Conservation (phyloP, 2,888 invertebrate genomes). For the Drosophila nigricruria region DNA sequence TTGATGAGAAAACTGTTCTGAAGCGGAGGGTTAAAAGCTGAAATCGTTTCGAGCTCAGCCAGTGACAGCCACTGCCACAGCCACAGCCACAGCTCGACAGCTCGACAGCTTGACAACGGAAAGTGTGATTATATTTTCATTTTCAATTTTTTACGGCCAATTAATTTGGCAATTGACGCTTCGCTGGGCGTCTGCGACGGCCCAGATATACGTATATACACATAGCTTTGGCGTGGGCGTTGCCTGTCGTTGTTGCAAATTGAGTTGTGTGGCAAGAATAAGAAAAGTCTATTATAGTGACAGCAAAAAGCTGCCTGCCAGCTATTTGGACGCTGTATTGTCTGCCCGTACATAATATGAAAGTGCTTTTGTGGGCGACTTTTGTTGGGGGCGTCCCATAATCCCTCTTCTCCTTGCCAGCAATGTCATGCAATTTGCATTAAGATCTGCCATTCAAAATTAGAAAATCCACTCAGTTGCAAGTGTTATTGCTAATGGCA, state of each 20-base stretch:
- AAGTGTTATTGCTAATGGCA: neutral
- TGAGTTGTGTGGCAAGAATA: conserved; percentile 79
- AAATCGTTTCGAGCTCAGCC: conserved; percentile 54
- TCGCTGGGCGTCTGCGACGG: conserved; percentile 73
- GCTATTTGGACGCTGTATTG: conserved; percentile 70
- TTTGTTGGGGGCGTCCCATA: conserved; percentile 60
- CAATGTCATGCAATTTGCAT: conserved; percentile 65
- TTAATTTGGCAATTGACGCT: conserved; percentile 83
- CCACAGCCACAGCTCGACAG: neutral
- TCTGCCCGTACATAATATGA: conserved; percentile 61
- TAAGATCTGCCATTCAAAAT: conserved; percentile 69
- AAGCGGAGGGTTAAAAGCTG: conserved; percentile 59
- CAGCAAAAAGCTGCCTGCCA: conserved; percentile 65
- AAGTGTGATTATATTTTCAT: conserved; percentile 85
- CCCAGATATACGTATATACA: conserved; percentile 42
- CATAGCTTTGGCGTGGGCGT: neutral
- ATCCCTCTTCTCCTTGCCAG: conserved; percentile 13
- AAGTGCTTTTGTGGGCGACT: conserved; percentile 60
- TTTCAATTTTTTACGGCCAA: conserved; percentile 85
- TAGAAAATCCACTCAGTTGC: conserved; percentile 71
- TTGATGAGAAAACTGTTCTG: conserved; percentile 54
- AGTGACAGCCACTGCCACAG: conserved; percentile 36
- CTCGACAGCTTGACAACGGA: conserved; percentile 62
- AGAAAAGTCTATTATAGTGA: conserved; percentile 78
- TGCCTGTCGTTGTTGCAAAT: conserved; percentile 58